Base-by-base conservation (phyloP, 1,140 invertebrate genomes). In the Spodoptera frugiperda region DNA sequence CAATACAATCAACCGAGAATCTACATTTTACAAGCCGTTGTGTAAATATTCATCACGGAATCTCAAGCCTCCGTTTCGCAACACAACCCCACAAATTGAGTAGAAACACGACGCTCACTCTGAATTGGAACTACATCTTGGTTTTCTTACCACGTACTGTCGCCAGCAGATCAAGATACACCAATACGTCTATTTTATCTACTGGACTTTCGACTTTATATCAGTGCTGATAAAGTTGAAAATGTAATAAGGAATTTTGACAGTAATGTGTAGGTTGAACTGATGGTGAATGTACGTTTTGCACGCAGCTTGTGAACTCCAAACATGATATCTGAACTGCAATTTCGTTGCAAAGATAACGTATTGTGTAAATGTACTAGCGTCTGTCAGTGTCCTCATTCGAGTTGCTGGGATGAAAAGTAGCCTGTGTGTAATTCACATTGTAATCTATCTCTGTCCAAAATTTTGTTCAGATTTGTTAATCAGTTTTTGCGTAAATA, bases 41-140 rank as follows among this genome's bases (percentile, higher is more conserved):
- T 53, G 54, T 57, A 25, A 61, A 61, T 61, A 61, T 61, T 61
- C 57, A 61, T 39, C 54, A 61, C 25, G 3, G 57, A 61, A 57
- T 61, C 57, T 61, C 12, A 12, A 61, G 25, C 57, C n/a, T 8
- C 6, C 14, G 57, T 9, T 8, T 61, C 57, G 57, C 15, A 51
- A 15, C 21, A 57, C 25, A 17, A 57, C 54, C 21, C 21, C 54
- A 53, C 54, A 61, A 61, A 61, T 61, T 61, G 57, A 61, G 57
- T 61, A 61, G 57, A 61, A 61, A 57, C 54, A 57, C 21, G 25
- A 25, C 10, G 33, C 57, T 30, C 33, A 30, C 33, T 10, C 15
- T 61, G 57, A 61, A 61, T 61, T n/a, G n/a, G 57, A 61, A 61
- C 25, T 61, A 39, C 21, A 39, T 9, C n/a, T 61, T 61, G n/a